phyloP scores from a whole-genome alignment of 2,888 invertebrate species.

The Rutpela maculata region DNA sequence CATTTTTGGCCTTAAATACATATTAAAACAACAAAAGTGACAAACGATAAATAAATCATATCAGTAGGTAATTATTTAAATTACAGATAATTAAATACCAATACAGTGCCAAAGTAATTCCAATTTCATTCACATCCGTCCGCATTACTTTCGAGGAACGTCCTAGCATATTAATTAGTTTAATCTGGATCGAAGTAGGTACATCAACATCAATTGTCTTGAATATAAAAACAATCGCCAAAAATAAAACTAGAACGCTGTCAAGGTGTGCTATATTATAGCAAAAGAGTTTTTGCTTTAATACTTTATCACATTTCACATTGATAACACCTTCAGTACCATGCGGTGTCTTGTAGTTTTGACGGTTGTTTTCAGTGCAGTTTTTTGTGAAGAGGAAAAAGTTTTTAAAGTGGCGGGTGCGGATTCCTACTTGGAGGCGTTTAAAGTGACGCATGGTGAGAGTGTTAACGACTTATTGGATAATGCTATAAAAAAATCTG shows the following conservation, averaged over 20 bases:
- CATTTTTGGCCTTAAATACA: neutral
- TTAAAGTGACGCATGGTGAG: constrained; percentile 77
- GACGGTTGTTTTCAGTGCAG: neutral
- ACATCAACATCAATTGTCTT: constrained; percentile 21
- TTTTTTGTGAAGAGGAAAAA: constrained; percentile 31
- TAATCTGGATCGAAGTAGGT: constrained; percentile 28
- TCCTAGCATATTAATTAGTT: constrained; percentile 28
- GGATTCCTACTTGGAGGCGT: constrained; percentile 82
- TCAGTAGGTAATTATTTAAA: neutral
- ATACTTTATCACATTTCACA: constrained; percentile 2
- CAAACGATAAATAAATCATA: neutral
- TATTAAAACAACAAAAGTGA: neutral
- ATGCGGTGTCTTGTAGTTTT: constrained; percentile 11
- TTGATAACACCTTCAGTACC: neutral
- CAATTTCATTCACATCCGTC: constrained; percentile 34
- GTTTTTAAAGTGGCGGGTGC: constrained; percentile 41
- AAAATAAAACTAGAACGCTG: constrained; percentile 31
- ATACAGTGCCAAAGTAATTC: constrained; percentile 19
- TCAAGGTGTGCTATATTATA: constrained; percentile 22
- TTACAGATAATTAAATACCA: constrained; percentile 7
- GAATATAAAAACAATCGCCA: constrained; percentile 36
- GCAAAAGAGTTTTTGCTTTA: constrained; percentile 17
- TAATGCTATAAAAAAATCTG: constrained; percentile 73
- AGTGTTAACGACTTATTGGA: constrained; percentile 73
- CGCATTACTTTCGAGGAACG: constrained; percentile 28